Evolutionary conservation across 1,140 invertebrate genomes (phyloP), one percentile per base, ranked within the genome.

Genomic region (Proales similis): DNA sequence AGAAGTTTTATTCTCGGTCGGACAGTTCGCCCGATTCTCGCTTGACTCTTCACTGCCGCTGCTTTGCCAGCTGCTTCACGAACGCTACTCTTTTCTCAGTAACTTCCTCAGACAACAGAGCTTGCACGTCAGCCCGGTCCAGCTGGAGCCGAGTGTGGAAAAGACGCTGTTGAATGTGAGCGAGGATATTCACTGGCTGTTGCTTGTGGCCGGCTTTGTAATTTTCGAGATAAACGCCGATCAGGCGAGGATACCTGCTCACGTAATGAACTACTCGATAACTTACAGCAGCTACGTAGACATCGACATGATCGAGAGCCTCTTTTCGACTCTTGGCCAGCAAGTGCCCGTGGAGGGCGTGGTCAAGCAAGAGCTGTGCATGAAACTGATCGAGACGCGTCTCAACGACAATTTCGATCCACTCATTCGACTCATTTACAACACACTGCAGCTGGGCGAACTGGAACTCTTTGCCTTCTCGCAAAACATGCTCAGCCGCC

Each of bases 151-250:
- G n/a, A n/a, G n/a, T 12, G 22, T n/a, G n/a, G 33, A 53, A 9
- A 33, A 57, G 32, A 22, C 26, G 20, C 32, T 57, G 36, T 17
- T 9, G 6, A 57, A 57, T 7, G 11, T 57, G 9, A 30, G 24
- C 5, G 51, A 57, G 32, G 51, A 57, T 26, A 57, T 57, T 24
- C 51, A 57, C 12, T 57, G 51, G 51, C 19, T 57, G 9, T 26
- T 57, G 24, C 32, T 57, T 19, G 32, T 57, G 17, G 30, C 29
- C 4, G 51, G 51, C n/a, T 57, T 57, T 57, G 51, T 57, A 17
- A 36, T 57, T 29, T 57, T 42, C n/a, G 51, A 57, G 30, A 57
- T 57, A 39, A 57, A 39, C 14, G 12, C 43, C 9, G 33, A 7
- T 42, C 33, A 5, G 51, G 30, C 9, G 33, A 57, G 26, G 45